Conservation (phyloP, 2,797 vertebrate species). For the Sebastes taczanowskii region DNA sequence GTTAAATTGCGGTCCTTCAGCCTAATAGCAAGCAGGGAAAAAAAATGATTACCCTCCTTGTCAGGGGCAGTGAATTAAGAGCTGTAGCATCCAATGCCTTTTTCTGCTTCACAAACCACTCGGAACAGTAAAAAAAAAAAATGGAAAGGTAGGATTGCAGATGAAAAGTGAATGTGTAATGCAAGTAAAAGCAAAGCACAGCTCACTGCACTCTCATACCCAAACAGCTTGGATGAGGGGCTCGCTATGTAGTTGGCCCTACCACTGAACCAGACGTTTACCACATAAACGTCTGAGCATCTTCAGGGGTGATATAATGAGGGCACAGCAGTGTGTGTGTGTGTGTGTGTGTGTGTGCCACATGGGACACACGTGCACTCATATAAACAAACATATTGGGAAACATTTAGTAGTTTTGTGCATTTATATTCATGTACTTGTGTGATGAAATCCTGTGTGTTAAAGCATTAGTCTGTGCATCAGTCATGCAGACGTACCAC, state of each 20-base stretch:
- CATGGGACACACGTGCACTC: background rate
- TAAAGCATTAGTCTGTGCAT: background rate
- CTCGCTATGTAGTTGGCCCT: background rate
- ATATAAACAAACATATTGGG: background rate
- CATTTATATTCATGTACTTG: background rate
- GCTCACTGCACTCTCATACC: background rate
- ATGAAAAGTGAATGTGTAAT: slow-evolving; percentile 20
- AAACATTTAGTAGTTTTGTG: background rate
- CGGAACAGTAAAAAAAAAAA: background rate
- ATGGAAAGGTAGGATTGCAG: background rate
- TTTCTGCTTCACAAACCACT: slow-evolving; percentile 33
- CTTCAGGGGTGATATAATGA: slow-evolving; percentile 24
- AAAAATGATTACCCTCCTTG: slow-evolving; percentile 45
- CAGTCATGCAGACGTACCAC: background rate
- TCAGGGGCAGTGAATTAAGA: slow-evolving; percentile 39
- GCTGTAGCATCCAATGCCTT: slow-evolving; percentile 1
- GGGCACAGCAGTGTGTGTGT: slow-evolving; percentile 3
- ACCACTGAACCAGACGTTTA: slow-evolving; percentile 36
- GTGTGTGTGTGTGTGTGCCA: background rate
- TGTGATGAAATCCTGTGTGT: background rate
- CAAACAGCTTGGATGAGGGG: slow-evolving; percentile 2
- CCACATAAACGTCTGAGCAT: slow-evolving; percentile 10
- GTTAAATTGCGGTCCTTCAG: slow-evolving; percentile 35
- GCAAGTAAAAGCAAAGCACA: slow-evolving; percentile 15
- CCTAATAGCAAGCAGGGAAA: slow-evolving; percentile 42